Percentiles rank a stretch among this genome's conserved stretches.
Evolutionary conservation across 1,140 invertebrate species (phyloP).

Genomic region (Drosophila arawakana): DNA sequence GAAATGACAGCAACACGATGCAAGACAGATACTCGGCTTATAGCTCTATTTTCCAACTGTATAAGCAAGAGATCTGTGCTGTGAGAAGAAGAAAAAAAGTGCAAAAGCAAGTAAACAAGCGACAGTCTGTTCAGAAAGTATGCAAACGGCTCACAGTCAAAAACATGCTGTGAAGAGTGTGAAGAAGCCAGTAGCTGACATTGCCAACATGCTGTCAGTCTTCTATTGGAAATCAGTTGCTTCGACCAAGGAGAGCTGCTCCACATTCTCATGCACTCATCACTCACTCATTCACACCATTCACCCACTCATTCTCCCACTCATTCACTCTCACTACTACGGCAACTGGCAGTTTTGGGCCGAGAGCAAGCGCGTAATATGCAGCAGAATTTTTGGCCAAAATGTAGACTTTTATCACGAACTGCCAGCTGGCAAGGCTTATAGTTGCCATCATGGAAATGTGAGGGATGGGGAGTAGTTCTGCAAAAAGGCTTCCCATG

Average conservation of each 20-base stretch:
- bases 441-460: slow-evolving; percentile 53
- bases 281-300: slow-evolving; percentile 31
- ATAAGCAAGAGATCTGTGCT: background rate
- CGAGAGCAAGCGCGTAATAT: slow-evolving; percentile 20
- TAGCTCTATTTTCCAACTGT: slow-evolving; percentile 51
- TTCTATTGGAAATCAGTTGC: slow-evolving; percentile 68
- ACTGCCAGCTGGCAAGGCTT: slow-evolving; percentile 59
- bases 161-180: slow-evolving; percentile 11
- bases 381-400: slow-evolving; percentile 12
- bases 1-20: slow-evolving; percentile 79
- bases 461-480: slow-evolving; percentile 1
- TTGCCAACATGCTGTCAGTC: slow-evolving; percentile 44
- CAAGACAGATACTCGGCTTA: slow-evolving; percentile 77
- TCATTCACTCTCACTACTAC: slow-evolving; percentile 10
- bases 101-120: slow-evolving; percentile 55
- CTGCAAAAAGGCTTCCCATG: slow-evolving; percentile 56
- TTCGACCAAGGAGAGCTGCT: slow-evolving; percentile 65
- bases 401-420: slow-evolving; percentile 21
- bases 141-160: slow-evolving; percentile 25
- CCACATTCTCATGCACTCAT: slow-evolving; percentile 26
- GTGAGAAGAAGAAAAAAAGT: slow-evolving; percentile 21
- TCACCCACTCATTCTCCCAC: slow-evolving; percentile 29
- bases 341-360: slow-evolving; percentile 30
- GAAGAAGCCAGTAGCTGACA: slow-evolving; percentile 21
- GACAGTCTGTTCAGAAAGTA: slow-evolving; percentile 51